Base-by-base conservation (phyloP, 2,888 invertebrate genomes). In the Drosophila anceps region DNA sequence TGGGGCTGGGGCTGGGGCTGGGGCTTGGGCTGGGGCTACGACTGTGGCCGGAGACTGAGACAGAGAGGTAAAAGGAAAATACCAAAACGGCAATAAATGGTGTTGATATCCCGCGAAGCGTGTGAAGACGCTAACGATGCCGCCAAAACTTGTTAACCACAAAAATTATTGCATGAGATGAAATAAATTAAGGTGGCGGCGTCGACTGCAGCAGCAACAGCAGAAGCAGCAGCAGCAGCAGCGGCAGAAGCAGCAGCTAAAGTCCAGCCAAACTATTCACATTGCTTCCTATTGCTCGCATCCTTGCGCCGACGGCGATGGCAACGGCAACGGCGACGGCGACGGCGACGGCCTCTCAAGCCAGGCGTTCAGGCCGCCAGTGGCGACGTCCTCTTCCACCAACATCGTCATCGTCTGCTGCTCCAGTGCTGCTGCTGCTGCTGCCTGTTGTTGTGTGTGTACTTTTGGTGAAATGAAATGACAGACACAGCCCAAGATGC, bases 61-160 rank as follows among this genome's bases (percentile, higher is more conserved):
- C 57, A 51, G 69, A 68, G 74, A 78, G 76, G 73, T 71, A 73
- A 82, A 81, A 82, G 73, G 78, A 81, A 90, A 82, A 87, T 90
- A 90, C 86, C 91, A 87, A 88, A 88, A 91, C 88, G 90, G 91
- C 91, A 88, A 88, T 91, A 88, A 88, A 88, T 88, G 87, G 87
- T 91, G 90, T 91, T 90, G 90, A 91, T 90, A 91, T 91, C 91
- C 90, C 91, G 91, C 91, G 89, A 90, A 91, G 90, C 90, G 90
- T 91, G 90, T 90, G 91, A 90, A 90, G 91, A 91, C 90, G 91
- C 90, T 90, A 90, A 90, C 91, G 90, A 90, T 90, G 90, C 90
- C 90, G 90, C 91, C 90, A 91, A 91, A 91, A 91, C 91, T 90
- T 91, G 90, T 91, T 90, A 91, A 90, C 91, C 91, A 91, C 91